phyloP scores from a whole-genome alignment of 2,888 invertebrate species.

The Cheilosia scutellata region DNA sequence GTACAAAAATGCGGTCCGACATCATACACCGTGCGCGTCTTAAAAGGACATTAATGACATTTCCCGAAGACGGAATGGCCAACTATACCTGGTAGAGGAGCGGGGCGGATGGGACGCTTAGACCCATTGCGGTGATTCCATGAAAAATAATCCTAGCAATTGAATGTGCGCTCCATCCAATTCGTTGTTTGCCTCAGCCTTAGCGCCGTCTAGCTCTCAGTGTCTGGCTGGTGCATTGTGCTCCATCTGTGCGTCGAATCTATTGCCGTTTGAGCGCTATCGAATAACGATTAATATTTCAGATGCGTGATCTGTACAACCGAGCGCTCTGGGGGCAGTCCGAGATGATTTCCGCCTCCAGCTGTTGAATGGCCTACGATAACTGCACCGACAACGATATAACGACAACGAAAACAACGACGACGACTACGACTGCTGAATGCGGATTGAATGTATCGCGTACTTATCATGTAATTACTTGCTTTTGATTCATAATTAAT shows the following conservation, averaged over 20 bases:
- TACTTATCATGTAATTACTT: slow-evolving; percentile 82
- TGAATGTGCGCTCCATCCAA: slow-evolving; percentile 13
- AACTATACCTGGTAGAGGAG: not conserved
- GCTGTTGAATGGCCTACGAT: slow-evolving; percentile 77
- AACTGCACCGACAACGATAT: too few relatives aligned
- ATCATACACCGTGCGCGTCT: slow-evolving; percentile 61
- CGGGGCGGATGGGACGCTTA: not conserved
- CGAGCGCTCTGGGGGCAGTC: slow-evolving; percentile 77
- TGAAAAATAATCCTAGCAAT: slow-evolving; percentile 60
- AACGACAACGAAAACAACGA: too few relatives aligned
- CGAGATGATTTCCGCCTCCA: slow-evolving; percentile 76
- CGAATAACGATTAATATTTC: slow-evolving; percentile 66
- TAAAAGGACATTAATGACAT: slow-evolving; percentile 74
- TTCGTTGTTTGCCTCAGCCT: slow-evolving; percentile 20
- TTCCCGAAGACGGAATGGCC: slow-evolving; percentile 56
- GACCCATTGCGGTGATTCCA: slow-evolving; percentile 26
- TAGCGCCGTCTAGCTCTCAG: slow-evolving; percentile 56
- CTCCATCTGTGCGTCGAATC: slow-evolving; percentile 54
- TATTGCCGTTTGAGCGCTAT: slow-evolving; percentile 49
- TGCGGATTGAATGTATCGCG: slow-evolving; percentile 80
- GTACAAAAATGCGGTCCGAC: slow-evolving; percentile 68
- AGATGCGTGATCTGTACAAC: slow-evolving; percentile 76
- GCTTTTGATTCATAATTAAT: slow-evolving; percentile 82
- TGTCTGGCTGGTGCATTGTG: slow-evolving; percentile 9
- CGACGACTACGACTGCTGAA: slow-evolving; percentile 76